Evolutionary conservation across 2,888 invertebrate species (phyloP).

Genomic region (Drosophila fulvimacula): DNA sequence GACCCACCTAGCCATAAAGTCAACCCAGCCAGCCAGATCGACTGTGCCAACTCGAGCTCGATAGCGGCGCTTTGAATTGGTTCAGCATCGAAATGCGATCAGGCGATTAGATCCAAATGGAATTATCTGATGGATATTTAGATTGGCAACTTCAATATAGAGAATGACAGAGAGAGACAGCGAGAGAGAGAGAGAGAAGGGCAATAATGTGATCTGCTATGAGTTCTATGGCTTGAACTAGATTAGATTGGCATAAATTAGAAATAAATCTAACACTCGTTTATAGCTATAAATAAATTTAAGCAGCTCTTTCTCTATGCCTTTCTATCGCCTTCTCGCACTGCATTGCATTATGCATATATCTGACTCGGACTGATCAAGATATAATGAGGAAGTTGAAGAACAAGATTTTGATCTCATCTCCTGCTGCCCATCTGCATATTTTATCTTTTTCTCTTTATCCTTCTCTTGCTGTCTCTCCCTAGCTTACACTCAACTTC

Average conservation of each 20-base stretch:
- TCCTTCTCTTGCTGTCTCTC: no score
- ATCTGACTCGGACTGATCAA: no score
- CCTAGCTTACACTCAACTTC: no score
- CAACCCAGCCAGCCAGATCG: not conserved
- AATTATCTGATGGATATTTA: not conserved
- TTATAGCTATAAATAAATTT: not conserved
- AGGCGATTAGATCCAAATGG: not conserved
- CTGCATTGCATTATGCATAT: not conserved
- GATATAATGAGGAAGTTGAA: no score
- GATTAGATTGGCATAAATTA: not conserved
- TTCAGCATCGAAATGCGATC: not conserved
- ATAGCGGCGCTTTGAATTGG: not conserved
- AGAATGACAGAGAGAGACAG: not conserved
- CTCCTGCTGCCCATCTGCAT: no score
- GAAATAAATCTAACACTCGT: not conserved
- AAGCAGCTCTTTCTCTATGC: not conserved
- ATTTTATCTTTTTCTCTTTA: no score
- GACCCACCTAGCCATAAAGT: constrained; percentile 11
- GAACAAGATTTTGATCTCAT: no score
- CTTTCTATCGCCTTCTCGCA: not conserved
- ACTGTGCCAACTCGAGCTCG: not conserved
- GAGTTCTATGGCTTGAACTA: not conserved
- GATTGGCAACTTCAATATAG: not conserved
- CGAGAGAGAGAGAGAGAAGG: not conserved
- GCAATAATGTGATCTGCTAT: not conserved